Base-by-base conservation (phyloP, 1,140 invertebrate genomes). In the Drosophila lacertosa region DNA sequence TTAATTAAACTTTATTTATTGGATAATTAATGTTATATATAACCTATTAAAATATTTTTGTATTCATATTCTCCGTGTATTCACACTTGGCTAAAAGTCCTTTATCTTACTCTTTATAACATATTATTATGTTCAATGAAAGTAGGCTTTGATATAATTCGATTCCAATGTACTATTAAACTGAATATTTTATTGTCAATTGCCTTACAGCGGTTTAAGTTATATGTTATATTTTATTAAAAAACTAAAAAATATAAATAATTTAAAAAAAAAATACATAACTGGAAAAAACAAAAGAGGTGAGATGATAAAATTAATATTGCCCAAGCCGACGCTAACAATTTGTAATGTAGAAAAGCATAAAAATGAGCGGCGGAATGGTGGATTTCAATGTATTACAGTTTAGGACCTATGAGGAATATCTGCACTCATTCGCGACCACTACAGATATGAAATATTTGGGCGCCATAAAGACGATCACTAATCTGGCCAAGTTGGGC, bases 361-460 rank as follows among this genome's bases (percentile, higher is more conserved):
- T 4, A 37, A 32, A 33, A 33, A 69, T 82, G 55, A 11, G n/a
- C 3, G 6, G 33, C 9, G 67, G 75, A 40, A 48, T 10, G 1
- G 45, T 84, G 32, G 75, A 88, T 57, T 37, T 83, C 1, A 70
- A 67, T 33, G 64, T 91, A 1, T 47, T 91, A 24, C 55, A 74
- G 0, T 90, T 51, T 15, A 32, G 69, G 1, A 72, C 35, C 15
- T 82, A 91, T 67, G 26, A 68, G 16, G 77, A 90, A 0, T 91
- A 91, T 67, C 50, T 91, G 1, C 33, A 65, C 20, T 90, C 90
- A 0, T 91, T 89, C 24, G 37, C 75, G 3, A 77, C 51, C 5
- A 65, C 20, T 0, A 24, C 63, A 1, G 90, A 91, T 62, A 20
- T 59, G 2, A 63, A 50, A 0, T 91, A 75, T 53, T 24, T 91